A percentile compares a stretch with the other conserved stretches of the same genome.
These are phyloP conservation scores for Setipinna tenuifilis DNA, from an alignment of 2,797 vertebrate species.

Conservation along the genomic window DNA sequence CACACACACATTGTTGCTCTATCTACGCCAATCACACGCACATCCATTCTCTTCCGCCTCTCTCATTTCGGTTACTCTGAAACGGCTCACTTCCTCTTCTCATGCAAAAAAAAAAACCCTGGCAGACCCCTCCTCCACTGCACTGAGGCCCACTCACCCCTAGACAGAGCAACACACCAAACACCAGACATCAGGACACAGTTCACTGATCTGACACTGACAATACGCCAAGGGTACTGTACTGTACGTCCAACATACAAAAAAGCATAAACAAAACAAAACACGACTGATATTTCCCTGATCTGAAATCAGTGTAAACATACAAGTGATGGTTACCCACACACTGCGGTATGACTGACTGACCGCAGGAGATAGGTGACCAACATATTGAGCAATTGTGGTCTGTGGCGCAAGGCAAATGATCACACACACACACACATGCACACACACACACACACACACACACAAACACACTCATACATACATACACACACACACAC, in stretches of 20 bases:
- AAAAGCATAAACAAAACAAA: too few relatives aligned
- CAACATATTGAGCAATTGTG: slow-evolving; percentile 41
- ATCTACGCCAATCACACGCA: slow-evolving; percentile 22
- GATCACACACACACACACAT: slow-evolving; percentile 18
- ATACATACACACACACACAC: slow-evolving; percentile 15
- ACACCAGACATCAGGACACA: background rate
- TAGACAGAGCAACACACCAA: background rate
- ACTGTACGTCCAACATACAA: too few relatives aligned
- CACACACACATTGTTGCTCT: background rate
- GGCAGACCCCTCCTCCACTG: background rate
- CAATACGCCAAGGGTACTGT: too few relatives aligned
- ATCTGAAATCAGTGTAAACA: slow-evolving; percentile 27
- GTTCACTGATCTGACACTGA: too few relatives aligned
- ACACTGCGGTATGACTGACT: background rate
- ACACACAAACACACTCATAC: background rate
- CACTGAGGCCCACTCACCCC: background rate
- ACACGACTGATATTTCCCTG: too few relatives aligned
- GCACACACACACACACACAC: background rate
- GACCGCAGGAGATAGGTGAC: slow-evolving; percentile 35
- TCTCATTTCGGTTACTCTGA: slow-evolving; percentile 57
- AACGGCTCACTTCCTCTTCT: slow-evolving; percentile 55
- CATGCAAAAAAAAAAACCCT: slow-evolving; percentile 48
- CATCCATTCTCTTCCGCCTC: background rate
- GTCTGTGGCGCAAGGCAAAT: slow-evolving; percentile 32
- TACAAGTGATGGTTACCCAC: background rate